Percentiles rank a stretch among this genome's conserved stretches.
These are phyloP conservation scores for Muntiacus reevesi DNA, from an alignment of 2,113 vertebrate genomes.

Conservation along the genomic window DNA sequence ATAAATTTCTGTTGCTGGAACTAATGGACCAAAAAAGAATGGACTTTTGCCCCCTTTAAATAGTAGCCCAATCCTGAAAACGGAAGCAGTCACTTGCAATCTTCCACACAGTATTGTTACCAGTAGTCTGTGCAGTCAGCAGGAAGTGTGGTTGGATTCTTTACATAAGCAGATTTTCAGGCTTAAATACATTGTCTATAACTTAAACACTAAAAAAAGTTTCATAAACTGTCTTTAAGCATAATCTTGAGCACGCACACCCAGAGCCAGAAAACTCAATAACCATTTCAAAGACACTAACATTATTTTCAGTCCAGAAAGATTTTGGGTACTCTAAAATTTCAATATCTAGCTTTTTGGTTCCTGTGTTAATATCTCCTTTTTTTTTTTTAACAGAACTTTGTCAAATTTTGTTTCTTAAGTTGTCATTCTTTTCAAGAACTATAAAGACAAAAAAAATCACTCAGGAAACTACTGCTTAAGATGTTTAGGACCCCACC, in stretches of 20 bases:
- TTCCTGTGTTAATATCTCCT: slow-evolving; percentile 21
- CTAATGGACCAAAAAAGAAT: not conserved
- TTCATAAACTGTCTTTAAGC: not conserved
- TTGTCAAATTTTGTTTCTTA: slow-evolving; percentile 38
- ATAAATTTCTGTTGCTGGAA: slow-evolving; percentile 20
- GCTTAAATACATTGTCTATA: not conserved
- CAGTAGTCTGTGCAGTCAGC: slow-evolving; percentile 88
- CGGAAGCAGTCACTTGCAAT: slow-evolving; percentile 97
- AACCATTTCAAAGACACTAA: slow-evolving; percentile 29
- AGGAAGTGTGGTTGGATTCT: slow-evolving; percentile 82
- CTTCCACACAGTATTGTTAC: slow-evolving; percentile 94
- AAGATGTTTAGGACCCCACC: not conserved
- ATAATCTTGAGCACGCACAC: not conserved
- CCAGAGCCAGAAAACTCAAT: slow-evolving; percentile 16
- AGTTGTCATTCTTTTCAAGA: slow-evolving; percentile 11
- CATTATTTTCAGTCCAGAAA: slow-evolving; percentile 29
- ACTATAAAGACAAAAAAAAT: not conserved
- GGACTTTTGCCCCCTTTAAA: slow-evolving; percentile 52
- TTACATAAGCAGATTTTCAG: slow-evolving; percentile 16
- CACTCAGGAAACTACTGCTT: not conserved
- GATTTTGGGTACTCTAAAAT: not conserved
- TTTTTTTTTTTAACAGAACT: not conserved
- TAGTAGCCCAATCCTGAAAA: slow-evolving; percentile 93
- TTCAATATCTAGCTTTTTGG: not conserved
- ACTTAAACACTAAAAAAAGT: not conserved